Base-by-base conservation (phyloP, 2,797 vertebrate species). In the Cyclura pinguis region DNA sequence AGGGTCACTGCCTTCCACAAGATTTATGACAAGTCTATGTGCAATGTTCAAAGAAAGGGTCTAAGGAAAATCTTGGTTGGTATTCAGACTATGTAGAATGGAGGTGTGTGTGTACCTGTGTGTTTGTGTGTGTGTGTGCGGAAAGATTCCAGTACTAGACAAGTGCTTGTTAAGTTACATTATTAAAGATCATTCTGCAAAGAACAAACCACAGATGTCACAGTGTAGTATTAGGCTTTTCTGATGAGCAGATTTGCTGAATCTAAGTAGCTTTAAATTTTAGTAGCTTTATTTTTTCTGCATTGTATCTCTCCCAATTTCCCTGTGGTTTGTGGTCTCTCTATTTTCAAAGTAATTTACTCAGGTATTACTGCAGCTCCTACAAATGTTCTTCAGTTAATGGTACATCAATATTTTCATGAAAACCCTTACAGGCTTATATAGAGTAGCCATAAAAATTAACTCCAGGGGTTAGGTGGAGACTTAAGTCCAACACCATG, bases 371-470 rank as follows among this genome's bases (percentile, higher is more conserved):
- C 76, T 67, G 85, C 16, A 0, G 47, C 85, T 94, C 92, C 92
- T 89, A 92, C 69, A 80, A 95, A 93, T 94, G 92, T 91, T 55
- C 86, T 92, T 91, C 90, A 91, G 89, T 94, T 94, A 92, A 93
- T 92, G 89, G 85, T 86, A 93, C 93, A 92, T 89, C 91, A 94
- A 83, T 72, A 90, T 94, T 94, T 94, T 92, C 74, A 38, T 90
- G 87, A 92, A 89, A 95, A 94, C 94, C 91, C 89, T 88, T 77
- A 8, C 89, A 83, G 91, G 76, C 91, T 96, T 95, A 80, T 93
- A 42, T 42, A 90, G 90, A 93, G 69, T 88, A 93, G 85, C 91
- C 85, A 85, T 95, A 94, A 93, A 95, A 95, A 94, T 77, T 94
- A 94, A 91, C 89, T 91, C 87, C 57, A 32, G 85, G 86, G 89